Evolutionary conservation across 2,113 vertebrate genomes (phyloP), one percentile per base, ranked within the genome.

Genomic region (Cebus imitator): DNA sequence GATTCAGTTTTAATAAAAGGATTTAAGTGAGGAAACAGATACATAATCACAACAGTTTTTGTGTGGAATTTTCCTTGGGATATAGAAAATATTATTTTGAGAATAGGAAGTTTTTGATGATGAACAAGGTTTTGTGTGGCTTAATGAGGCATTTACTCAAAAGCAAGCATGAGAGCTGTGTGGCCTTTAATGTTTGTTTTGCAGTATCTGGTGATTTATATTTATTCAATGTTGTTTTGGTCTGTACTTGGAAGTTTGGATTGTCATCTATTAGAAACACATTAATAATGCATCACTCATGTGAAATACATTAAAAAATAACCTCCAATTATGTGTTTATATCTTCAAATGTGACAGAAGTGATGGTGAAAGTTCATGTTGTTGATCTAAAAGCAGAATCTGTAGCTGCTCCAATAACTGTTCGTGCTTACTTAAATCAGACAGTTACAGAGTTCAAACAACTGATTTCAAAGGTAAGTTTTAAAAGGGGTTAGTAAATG

Each of bases 281-380:
- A 12, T 76, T 89, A 72, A 80, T n/a, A 94, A 75, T 91, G 27
- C 4, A 72, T 52, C 81, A 27, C 50, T 96, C 32, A 20, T 73
- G 23, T 87, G 64, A 90, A 92, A 85, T 81, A 58, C 21, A 37
- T 57, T 92, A 92, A 9, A 73, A 94, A 94, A 75, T 97, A 98
- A 96, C 96, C 96, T 79, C 72, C 57, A 37, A 83, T 70, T 97
- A 12, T 90, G 30, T 94, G 64, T 75, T 35, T 94, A 14, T 97
- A 14, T 84, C 35, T 97, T 80, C 97, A 64, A 97, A 98, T 80
- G 78, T 93, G 97, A 50, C 99, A 99, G 99, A 99, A 98, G 99
- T 99, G 89, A 99, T 99, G 99, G 99, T 99, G 98, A 99, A 99
- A 98, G 99, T 99, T 96, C 99, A 99, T 0, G 98, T 99, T 95